Evolutionary conservation across 2,113 vertebrate species (phyloP).

Genomic region (Nothoprocta pentlandii): DNA sequence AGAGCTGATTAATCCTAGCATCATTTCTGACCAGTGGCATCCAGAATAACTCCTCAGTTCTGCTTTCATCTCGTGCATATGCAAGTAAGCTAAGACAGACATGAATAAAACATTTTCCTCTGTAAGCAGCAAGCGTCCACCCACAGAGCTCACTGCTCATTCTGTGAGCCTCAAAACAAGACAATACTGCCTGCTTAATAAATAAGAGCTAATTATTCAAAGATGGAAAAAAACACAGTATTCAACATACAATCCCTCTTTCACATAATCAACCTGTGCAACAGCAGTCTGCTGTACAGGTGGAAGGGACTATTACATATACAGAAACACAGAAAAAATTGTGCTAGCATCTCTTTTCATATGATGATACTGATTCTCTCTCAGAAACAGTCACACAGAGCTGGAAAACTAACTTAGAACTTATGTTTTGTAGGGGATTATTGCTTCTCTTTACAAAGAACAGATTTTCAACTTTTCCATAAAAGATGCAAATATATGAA

Average conservation of each 20-base stretch:
- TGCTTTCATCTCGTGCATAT: background rate
- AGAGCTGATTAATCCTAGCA: constrained; percentile 26
- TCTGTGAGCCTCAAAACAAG: background rate
- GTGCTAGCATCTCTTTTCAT: background rate
- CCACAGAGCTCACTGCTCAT: constrained; percentile 22
- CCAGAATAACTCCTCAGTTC: background rate
- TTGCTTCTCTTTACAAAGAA: fast-evolving
- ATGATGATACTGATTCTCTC: background rate
- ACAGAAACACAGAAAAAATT: background rate
- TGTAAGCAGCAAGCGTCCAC: background rate
- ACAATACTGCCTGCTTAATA: background rate
- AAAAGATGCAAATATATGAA: background rate
- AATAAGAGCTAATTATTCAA: constrained; percentile 2
- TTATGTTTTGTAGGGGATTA: background rate
- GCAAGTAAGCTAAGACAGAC: background rate
- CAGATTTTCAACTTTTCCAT: no score
- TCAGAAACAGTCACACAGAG: background rate
- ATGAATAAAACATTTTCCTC: constrained; percentile 39
- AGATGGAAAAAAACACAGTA: background rate
- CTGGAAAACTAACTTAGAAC: background rate
- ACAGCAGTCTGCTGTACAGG: background rate
- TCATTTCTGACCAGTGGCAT: background rate
- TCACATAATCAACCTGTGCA: background rate
- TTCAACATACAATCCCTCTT: background rate
- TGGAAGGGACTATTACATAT: background rate